Evolutionary conservation across 1,140 invertebrate species (phyloP).

Genomic region (Drosophila ohnishii): DNA sequence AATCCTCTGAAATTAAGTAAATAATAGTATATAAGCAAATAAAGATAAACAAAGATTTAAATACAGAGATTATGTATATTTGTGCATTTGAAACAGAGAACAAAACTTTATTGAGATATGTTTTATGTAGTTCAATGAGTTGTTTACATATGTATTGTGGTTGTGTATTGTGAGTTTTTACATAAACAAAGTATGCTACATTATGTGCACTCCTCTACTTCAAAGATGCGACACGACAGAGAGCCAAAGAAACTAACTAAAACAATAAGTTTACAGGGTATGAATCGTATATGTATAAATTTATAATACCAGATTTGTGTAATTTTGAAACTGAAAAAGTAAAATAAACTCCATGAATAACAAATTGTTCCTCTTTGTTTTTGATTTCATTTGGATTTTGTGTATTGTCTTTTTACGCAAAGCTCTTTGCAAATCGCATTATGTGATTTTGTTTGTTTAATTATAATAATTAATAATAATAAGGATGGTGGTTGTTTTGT

Average conservation of each 20-base stretch:
- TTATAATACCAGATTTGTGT: conserved; percentile 45
- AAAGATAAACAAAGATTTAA: conserved; percentile 1
- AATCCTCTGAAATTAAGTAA: neutral
- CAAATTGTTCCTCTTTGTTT: conserved; percentile 22
- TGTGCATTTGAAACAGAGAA: conserved; percentile 74
- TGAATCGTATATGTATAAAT: conserved; percentile 22
- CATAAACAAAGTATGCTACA: conserved; percentile 65
- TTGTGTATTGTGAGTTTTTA: conserved; percentile 32
- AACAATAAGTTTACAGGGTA: conserved; percentile 56
- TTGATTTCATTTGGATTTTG: conserved; percentile 25
- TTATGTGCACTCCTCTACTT: conserved; percentile 43
- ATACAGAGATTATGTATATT: conserved; percentile 12
- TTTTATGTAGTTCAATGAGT: conserved; percentile 27
- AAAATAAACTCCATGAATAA: conserved; percentile 51
- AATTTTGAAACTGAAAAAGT: conserved; percentile 22
- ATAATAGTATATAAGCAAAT: conserved; percentile 15
- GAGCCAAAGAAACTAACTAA: conserved; percentile 44
- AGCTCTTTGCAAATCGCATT: conserved; percentile 40
- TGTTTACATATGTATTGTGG: conserved; percentile 42
- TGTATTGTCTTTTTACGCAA: conserved; percentile 24
- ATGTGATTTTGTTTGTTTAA: conserved; percentile 36
- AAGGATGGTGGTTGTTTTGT: conserved; percentile 15
- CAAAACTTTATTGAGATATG: conserved; percentile 79
- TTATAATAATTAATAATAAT: conserved; percentile 43
- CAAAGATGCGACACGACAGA: conserved; percentile 45